Base-by-base conservation (phyloP, 2,888 invertebrate genomes). In the Rhopalosiphum nymphaeae region DNA sequence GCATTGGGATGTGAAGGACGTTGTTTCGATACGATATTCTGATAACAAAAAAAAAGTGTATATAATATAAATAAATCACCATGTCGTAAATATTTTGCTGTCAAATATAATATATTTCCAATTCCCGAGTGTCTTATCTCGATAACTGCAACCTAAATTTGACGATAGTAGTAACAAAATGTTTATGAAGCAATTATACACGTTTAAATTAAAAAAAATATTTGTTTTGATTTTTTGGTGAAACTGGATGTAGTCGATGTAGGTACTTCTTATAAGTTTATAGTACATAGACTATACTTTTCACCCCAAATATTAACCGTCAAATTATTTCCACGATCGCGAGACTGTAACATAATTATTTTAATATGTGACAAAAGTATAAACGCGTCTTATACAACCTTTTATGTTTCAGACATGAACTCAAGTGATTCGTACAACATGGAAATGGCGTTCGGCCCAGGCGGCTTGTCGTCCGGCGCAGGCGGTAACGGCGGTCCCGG, bases 361-460 rank as follows among this genome's bases (percentile, higher is more conserved):
- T 36, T 36, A 25, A 36, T 16, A 7, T 7, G 67, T 16, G 9
- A 36, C 36, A 78, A 36, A 78, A 42, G 21, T 78, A 56, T 25
- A 57, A 67, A 25, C 56, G 21, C 44, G 1, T 53, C 21, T 78
- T 36, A 9, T 9, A 78, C 36, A 36, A 36, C 21, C 26, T 25
- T 11, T 86, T 49, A 42, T 89, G 36, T 93, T 95, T 95, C 97
- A 98, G 96, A 98, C 96, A 98, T 98, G 96, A 97, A 98, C 95
- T 98, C 98, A 90, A 94, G 91, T n/a, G 95, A 95, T 93, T 95
- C 95, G 95, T 98, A 98, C 96, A 94, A 94, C 91, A 96, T 98
- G 96, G 98, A 98, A 96, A 97, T 98, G 97, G 97, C 97, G 93
- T 98, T 98, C 96, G 97, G 97, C 61, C 96, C 96, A 3, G 98